Percentiles rank a stretch among this genome's conserved stretches.
phyloP scores from a whole-genome alignment of 2,113 vertebrate genomes.

The Mohoua ochrocephala region DNA sequence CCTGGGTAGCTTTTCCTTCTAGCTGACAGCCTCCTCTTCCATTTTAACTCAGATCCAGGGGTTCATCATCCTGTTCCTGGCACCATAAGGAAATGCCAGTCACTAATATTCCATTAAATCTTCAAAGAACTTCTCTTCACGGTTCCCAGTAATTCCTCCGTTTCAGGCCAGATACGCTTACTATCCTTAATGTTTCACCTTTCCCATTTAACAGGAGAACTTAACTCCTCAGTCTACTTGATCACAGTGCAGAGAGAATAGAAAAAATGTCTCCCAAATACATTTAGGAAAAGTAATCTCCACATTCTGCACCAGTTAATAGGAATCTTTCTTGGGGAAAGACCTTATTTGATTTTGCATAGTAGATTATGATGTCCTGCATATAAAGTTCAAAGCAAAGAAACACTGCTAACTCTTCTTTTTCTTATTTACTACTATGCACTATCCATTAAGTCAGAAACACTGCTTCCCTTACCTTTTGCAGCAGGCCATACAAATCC shows the following conservation, averaged over 20 bases:
- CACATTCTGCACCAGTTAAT: not conserved
- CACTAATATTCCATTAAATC: not conserved
- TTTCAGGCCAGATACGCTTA: not conserved
- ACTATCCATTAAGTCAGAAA: not conserved
- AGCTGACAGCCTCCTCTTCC: not conserved
- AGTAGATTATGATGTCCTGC: not conserved
- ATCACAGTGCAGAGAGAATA: not conserved
- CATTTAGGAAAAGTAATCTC: not conserved
- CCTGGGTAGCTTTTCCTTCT: not conserved
- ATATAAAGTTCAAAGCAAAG: not conserved
- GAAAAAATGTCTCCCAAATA: not conserved
- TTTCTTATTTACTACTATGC: not conserved
- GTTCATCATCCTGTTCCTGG: not conserved
- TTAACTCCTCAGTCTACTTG: not conserved
- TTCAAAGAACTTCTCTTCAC: not conserved
- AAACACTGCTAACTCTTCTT: not conserved
- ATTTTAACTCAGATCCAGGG: not conserved
- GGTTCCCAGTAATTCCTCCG: fast-evolving
- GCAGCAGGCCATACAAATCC: not conserved
- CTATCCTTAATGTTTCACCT: not conserved
- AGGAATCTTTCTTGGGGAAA: not conserved
- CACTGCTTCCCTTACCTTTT: not conserved
- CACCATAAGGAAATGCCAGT: not conserved
- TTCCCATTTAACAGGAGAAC: not conserved
- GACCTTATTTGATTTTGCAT: not conserved